A percentile compares a stretch with the other conserved stretches of the same genome.
phyloP scores from a whole-genome alignment of 2,113 vertebrate species.

The Taurulus bubalis region DNA sequence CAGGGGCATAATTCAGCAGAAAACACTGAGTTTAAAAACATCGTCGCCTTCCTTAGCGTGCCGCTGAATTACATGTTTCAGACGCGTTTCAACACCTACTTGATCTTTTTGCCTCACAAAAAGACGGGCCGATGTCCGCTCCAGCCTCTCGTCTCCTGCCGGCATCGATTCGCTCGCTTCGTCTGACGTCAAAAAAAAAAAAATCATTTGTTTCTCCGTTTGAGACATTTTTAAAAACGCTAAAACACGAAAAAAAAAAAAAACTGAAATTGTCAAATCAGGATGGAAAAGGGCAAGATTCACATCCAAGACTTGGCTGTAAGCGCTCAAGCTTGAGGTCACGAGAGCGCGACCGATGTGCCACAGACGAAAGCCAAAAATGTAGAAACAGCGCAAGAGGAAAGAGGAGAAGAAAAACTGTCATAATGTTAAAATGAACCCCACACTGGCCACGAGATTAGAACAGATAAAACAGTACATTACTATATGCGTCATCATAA shows the following conservation, averaged over 20 bases:
- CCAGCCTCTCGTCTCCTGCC: slow-evolving; percentile 24
- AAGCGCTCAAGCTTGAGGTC: slow-evolving; percentile 34
- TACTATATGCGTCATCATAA: slow-evolving; percentile 61
- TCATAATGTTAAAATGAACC: slow-evolving; percentile 60
- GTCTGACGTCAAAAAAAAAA: slow-evolving; percentile 13
- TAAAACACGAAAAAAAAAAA: slow-evolving; percentile 27
- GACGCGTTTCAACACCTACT: slow-evolving; percentile 54
- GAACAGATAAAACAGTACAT: slow-evolving; percentile 66
- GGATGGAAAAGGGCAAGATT: slow-evolving; percentile 11
- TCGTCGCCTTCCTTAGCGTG: slow-evolving; percentile 50
- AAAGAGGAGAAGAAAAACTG: not conserved
- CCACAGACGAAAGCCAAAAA: slow-evolving; percentile 43
- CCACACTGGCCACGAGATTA: slow-evolving; percentile 72
- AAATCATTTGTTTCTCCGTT: not conserved
- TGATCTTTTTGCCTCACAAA: slow-evolving; percentile 52
- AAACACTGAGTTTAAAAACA: slow-evolving; percentile 63
- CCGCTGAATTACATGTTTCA: slow-evolving; percentile 49
- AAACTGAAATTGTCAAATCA: too few relatives aligned
- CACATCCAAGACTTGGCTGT: slow-evolving; percentile 15
- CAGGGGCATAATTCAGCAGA: slow-evolving; percentile 68
- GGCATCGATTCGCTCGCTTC: slow-evolving; percentile 41
- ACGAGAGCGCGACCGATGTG: slow-evolving; percentile 41
- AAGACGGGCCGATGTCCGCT: slow-evolving; percentile 25
- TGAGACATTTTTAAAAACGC: slow-evolving; percentile 42
- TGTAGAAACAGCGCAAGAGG: slow-evolving; percentile 15